A percentile compares a stretch with the other conserved stretches of the same genome.
phyloP scores from a whole-genome alignment of 2,888 invertebrate genomes.

The Toxonevra muliebris region DNA sequence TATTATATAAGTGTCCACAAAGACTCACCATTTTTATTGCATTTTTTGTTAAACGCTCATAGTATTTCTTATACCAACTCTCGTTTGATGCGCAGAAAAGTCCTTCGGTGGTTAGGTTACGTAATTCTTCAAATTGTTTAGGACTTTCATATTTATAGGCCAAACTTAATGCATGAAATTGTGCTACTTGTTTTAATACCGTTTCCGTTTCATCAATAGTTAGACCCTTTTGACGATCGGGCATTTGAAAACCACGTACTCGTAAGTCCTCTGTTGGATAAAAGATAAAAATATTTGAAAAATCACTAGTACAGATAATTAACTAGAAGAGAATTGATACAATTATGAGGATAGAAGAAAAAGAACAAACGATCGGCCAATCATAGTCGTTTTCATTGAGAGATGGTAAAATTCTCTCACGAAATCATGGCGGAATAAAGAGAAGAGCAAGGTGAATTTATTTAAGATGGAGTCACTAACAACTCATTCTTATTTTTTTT shows the following conservation, averaged over 20 bases:
- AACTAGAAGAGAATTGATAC: too few species aligned
- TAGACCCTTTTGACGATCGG: conserved; percentile 71
- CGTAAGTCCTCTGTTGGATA: conserved; percentile 70
- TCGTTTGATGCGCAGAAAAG: conserved; percentile 73
- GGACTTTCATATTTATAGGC: conserved; percentile 71
- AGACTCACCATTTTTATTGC: conserved; percentile 72
- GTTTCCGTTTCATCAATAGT: conserved; percentile 70
- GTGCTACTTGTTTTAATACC: conserved; percentile 71
- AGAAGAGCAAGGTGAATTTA: too few species aligned
- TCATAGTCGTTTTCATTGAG: too few species aligned
- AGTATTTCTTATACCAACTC: conserved; percentile 76
- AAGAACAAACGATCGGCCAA: too few species aligned
- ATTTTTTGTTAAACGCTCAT: conserved; percentile 71
- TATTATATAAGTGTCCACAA: too few species aligned
- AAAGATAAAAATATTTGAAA: conserved; percentile 36
- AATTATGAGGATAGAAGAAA: too few species aligned
- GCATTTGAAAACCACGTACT: conserved; percentile 71
- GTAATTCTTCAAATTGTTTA: conserved; percentile 67
- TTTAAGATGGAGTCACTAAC: too few species aligned
- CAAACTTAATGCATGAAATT: conserved; percentile 73
- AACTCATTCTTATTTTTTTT: too few species aligned
- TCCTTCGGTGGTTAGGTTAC: conserved; percentile 66
- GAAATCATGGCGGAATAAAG: too few species aligned
- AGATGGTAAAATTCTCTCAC: too few species aligned
- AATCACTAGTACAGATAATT: too few species aligned